A percentile compares a stretch with the other conserved stretches of the same genome.
phyloP scores from a whole-genome alignment of 2,888 invertebrate species.

The Blastobasis adustella region DNA sequence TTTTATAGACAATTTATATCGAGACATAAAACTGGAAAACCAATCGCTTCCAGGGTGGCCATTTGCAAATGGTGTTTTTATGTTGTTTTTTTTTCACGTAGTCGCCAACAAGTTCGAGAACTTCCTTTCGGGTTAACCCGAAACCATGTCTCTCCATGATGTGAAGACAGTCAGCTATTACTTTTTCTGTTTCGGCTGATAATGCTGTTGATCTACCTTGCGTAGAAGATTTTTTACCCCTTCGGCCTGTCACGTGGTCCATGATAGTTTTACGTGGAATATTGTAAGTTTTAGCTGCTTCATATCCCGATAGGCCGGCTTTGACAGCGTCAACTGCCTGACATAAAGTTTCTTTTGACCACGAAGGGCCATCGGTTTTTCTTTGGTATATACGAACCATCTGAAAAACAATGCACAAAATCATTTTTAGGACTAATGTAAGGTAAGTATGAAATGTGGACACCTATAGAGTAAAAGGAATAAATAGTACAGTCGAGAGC shows the following conservation, averaged over 20 bases:
- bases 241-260: constrained; percentile 11
- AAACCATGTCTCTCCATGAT: constrained; percentile 29
- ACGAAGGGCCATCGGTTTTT: constrained; percentile 7
- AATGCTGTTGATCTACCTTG: constrained; percentile 13
- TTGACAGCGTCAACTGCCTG: constrained; percentile 8
- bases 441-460: no score
- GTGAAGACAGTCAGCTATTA: constrained; percentile 15
- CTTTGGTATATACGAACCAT: constrained; percentile 7
- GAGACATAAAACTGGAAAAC: constrained; percentile 15
- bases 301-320: constrained; percentile 1
- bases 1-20: constrained; percentile 14
- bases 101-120: constrained; percentile 23
- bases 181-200: constrained; percentile 12
- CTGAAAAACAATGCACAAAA: neutral
- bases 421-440: no score
- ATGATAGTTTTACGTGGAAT: constrained; percentile 16
- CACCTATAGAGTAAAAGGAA: no score
- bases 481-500: no score
- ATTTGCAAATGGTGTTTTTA: constrained; percentile 14
- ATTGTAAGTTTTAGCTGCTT: constrained; percentile 9
- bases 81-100: constrained; percentile 21
- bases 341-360: constrained; percentile 5
- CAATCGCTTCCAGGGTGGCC: constrained; percentile 14
- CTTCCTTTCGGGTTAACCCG: constrained; percentile 28
- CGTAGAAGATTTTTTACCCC: constrained; percentile 9